Evolutionary conservation across 2,113 vertebrate genomes (phyloP).

Genomic region (Hucho hucho): DNA sequence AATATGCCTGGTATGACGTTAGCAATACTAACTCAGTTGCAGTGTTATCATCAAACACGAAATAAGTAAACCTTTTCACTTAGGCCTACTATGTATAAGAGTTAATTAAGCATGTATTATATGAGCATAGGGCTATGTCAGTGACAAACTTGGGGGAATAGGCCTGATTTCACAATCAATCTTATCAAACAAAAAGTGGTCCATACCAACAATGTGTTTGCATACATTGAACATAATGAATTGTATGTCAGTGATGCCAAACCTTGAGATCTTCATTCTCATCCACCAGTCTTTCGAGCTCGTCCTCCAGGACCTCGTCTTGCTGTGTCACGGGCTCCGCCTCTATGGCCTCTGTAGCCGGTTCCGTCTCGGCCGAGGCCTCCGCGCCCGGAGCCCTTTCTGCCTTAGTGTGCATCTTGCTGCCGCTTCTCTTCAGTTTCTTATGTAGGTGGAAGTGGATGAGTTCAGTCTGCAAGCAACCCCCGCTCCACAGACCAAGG

Average conservation of each 20-base stretch:
- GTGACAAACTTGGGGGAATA: neutral
- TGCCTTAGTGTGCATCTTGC: conserved; percentile 54
- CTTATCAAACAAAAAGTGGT: neutral
- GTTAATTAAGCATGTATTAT: no score
- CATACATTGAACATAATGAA: neutral
- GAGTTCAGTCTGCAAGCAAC: conserved; percentile 84
- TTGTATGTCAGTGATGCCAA: conserved; percentile 33
- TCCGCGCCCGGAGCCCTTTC: conserved; percentile 14
- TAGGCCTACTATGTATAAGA: no score
- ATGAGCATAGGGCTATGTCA: no score
- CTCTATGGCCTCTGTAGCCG: conserved; percentile 58
- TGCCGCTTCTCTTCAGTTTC: conserved; percentile 58
- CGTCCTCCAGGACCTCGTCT: conserved; percentile 81
- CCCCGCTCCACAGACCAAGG: conserved; percentile 59
- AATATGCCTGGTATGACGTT: no score
- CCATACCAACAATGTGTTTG: neutral
- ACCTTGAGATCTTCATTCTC: conserved; percentile 95
- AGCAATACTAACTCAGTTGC: no score
- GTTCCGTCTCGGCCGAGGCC: conserved; percentile 37
- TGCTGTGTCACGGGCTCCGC: conserved; percentile 72
- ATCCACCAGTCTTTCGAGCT: conserved; percentile 88
- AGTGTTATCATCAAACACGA: no score
- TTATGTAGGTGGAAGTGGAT: conserved; percentile 72
- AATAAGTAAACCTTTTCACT: no score
- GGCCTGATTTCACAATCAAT: neutral